Evolutionary conservation across 2,113 vertebrate species (phyloP), one percentile per base, ranked within the genome.

Genomic region (Kryptolebias marmoratus): DNA sequence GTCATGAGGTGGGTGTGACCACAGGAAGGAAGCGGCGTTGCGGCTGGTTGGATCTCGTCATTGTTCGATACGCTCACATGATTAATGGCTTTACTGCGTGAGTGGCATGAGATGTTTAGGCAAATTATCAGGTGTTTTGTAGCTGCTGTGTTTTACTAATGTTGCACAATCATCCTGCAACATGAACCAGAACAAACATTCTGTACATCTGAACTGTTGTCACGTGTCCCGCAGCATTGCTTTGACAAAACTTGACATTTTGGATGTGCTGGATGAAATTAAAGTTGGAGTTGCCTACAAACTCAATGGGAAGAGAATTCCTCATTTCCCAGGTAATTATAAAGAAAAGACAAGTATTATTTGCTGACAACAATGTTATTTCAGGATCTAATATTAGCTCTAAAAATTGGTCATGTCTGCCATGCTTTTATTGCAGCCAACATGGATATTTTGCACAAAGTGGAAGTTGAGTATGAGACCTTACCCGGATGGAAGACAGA

Each of bases 1-100:
- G 97, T 88, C 96, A 97, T 0, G 97, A 99, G 48, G 97, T 97
- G 88, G 97, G 97, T 4, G 97, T 98, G 59, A 99, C 97, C 76
- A 98, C 97, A 0, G 97, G 97, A 87, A 94, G 97, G 89, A 98
- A 98, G 91, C 90, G 97, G 3, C 96, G 97, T 79, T 99, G 97
- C 5, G 97, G 97, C 81, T 99, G 97, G 97, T 89, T 99, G 88
- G 97, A 99, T 91, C 94, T 99, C 67, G 92, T 98, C 88, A 98
- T 96, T 63, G 93, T 98, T 73, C 94, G 95, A 95, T 97, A 98
- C 0, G 97, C 96, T 31, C 96, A 99, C 83, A 99, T 99, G 98
- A 95, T 99, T 85, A 98, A 99, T 48, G 97, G 98, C 71, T 99
- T 99, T 87, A 98, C 96, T 2, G 96, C 95, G 98, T 99, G 92